Evolutionary conservation across 2,797 vertebrate genomes (phyloP), one percentile per base, ranked within the genome.

Genomic region (Argya squamiceps): DNA sequence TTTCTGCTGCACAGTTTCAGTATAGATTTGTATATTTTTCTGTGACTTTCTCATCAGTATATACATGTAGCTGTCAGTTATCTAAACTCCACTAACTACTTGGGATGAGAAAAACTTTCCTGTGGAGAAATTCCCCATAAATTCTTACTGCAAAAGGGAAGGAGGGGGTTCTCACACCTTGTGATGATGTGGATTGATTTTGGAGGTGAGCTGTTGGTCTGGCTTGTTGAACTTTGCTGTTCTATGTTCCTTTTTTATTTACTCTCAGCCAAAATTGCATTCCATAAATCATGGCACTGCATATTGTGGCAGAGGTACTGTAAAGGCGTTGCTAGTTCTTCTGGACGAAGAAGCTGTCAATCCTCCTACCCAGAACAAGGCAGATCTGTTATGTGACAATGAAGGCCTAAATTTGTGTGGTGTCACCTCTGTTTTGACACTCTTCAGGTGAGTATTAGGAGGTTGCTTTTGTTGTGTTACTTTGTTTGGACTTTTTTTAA

Each of bases 231-330:
- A 70, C 32, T 80, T 70, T 56, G 20, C 30, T 43, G 2, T 22
- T 73, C 4, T 80, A 23, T 74, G 18, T 55, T 94, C 22, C 29
- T 76, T 94, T 92, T 93, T 70, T 78, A 11, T 94, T 95, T 94
- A 44, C 46, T 97, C 97, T 37, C 96, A 99, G 99, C 99, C 99
- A 60, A 99, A 98, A 98, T 97, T 98, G 5, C 95, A 99, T 87
- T 97, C 98, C 11, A 98, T 99, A 96, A 99, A 99, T 96, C 99
- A 99, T 39, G 98, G 97, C 81, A 99, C 99, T 17, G 99, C 98
- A 1, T 99, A 98, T 30, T 98, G 98, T 73, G 99, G 99, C 44
- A 98, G 99, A 95, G 98, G 99, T 88, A 99, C 98, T 1, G 94
- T 99, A 71, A 99, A 99, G 96, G 92, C 98, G 53, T 97, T 99